These are phyloP conservation scores for Pleuronectes platessa DNA, from an alignment of 2,113 vertebrate genomes.

Conservation along the genomic window DNA sequence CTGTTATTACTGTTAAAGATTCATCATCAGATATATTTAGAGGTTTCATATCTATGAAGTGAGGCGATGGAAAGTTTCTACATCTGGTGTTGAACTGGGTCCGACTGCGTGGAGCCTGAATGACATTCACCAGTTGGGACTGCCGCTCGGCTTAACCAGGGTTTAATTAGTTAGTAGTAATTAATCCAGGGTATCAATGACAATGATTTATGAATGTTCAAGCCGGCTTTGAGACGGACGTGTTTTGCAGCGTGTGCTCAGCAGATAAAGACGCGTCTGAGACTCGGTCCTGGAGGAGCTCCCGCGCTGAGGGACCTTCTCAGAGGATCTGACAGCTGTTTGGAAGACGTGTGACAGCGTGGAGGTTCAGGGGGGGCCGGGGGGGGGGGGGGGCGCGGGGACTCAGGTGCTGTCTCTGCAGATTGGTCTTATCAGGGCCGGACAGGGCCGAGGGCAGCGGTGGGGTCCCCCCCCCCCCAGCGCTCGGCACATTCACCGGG, in stretches of 20 bases:
- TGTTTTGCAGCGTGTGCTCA: slow-evolving; percentile 23
- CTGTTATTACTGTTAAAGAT: no score
- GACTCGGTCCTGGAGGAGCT: not conserved
- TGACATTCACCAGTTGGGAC: not conserved
- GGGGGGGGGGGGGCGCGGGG: not conserved
- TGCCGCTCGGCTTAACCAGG: not conserved
- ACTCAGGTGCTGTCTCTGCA: slow-evolving; percentile 70
- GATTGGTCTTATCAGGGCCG: slow-evolving; percentile 73
- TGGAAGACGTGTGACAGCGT: slow-evolving; percentile 58
- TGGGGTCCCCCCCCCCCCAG: slow-evolving; percentile 28
- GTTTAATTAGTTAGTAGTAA: slow-evolving; percentile 46
- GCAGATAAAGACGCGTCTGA: slow-evolving; percentile 51
- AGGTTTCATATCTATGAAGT: no score
- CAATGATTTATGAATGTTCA: slow-evolving; percentile 48
- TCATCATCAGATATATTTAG: no score
- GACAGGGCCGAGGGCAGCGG: slow-evolving; percentile 52
- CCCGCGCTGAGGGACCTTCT: slow-evolving; percentile 32
- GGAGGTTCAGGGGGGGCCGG: slow-evolving; percentile 21
- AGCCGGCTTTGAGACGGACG: not conserved
- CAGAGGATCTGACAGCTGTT: slow-evolving; percentile 66
- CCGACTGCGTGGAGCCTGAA: no score
- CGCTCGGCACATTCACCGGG: slow-evolving; percentile 41
- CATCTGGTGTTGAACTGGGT: no score
- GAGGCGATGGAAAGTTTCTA: no score
- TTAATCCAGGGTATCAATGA: slow-evolving; percentile 34